A percentile compares a stretch with the other conserved stretches of the same genome.
These are phyloP conservation scores for Sphenopsis melanotis DNA, from an alignment of 2,797 vertebrate species.

Conservation along the genomic window DNA sequence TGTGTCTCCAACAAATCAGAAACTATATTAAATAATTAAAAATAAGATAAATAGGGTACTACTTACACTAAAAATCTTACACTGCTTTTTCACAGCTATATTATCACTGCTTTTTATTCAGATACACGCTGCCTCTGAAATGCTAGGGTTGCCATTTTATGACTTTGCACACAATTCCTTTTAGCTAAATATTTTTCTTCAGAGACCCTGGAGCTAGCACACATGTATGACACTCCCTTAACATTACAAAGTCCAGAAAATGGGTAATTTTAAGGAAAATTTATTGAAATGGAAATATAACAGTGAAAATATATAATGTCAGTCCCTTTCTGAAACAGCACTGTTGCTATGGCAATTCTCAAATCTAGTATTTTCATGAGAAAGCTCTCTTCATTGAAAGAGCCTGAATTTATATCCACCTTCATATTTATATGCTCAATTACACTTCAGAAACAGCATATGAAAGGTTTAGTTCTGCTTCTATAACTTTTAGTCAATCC, in stretches of 20 bases:
- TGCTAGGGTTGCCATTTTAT: neutral
- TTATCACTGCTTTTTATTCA: neutral
- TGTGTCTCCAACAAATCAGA: neutral
- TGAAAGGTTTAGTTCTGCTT: conserved; percentile 40
- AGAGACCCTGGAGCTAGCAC: neutral
- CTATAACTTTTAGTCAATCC: neutral
- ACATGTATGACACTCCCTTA: neutral
- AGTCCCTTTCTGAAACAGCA: neutral
- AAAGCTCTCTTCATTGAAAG: conserved; percentile 23
- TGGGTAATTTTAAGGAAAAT: neutral
- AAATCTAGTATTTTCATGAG: neutral
- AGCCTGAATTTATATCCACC: conserved; percentile 10
- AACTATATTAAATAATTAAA: neutral
- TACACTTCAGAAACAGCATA: conserved; percentile 43
- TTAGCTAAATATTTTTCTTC: neutral
- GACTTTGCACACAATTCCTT: neutral
- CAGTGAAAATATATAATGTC: neutral
- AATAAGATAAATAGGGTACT: neutral
- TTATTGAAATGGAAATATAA: neutral
- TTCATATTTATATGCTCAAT: conserved; percentile 38
- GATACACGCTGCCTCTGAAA: neutral
- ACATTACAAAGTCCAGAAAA: neutral
- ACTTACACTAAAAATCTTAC: neutral
- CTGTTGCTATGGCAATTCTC: conserved; percentile 46
- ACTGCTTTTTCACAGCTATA: neutral